phyloP scores from a whole-genome alignment of 2,113 vertebrate genomes.

The Pseudorasbora parva region DNA sequence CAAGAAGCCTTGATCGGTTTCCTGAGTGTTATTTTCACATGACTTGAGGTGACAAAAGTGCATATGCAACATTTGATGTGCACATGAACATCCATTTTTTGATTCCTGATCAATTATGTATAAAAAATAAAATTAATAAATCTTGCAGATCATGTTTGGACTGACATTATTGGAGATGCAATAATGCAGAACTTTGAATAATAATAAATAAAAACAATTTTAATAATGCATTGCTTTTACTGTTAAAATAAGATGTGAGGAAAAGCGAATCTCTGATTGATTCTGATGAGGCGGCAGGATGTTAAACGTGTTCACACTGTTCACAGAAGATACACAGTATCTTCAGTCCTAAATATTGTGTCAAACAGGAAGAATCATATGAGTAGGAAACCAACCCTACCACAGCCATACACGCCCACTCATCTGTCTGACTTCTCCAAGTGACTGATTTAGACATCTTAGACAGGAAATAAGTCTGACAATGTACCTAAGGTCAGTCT shows the following conservation, averaged over 20 bases:
- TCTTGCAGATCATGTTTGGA: neutral
- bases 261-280: neutral
- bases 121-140: too few species aligned
- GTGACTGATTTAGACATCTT: conserved; percentile 19
- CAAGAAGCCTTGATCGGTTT: neutral
- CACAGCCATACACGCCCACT: conserved; percentile 33
- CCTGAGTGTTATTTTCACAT: neutral
- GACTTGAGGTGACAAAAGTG: neutral
- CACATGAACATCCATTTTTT: neutral
- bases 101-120: too few species aligned
- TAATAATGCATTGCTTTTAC: neutral
- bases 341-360: conserved; percentile 15
- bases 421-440: conserved; percentile 37
- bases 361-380: conserved; percentile 43
- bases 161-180: neutral
- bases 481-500: neutral
- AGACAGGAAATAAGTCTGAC: conserved; percentile 11
- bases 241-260: neutral
- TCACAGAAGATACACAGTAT: neutral
- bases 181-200: neutral
- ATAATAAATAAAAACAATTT: too few species aligned
- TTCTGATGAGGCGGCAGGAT: neutral
- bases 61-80: neutral
- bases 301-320: neutral
- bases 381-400: conserved; percentile 9